Evolutionary conservation across 1,140 invertebrate genomes (phyloP), one percentile per base, ranked within the genome.

Genomic region (Pachyrhynchus sulphureomaculatus): DNA sequence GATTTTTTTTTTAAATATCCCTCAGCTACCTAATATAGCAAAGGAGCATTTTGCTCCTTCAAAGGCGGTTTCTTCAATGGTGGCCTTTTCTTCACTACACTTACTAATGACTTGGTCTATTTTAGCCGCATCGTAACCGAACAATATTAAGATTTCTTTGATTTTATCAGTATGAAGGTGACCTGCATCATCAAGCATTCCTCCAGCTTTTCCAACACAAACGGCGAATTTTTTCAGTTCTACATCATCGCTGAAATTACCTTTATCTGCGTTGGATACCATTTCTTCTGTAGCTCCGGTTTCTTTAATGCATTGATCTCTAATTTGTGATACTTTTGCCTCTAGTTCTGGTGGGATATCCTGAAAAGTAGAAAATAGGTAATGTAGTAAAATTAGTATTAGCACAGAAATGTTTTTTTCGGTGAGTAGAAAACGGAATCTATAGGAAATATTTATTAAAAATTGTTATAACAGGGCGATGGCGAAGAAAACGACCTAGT

Each of bases 161-260:
- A 39, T 5, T 39, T 39, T 13, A 13, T 39, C 37, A 6, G 6
- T 5, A 4, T n/a, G 10, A 5, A 4, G 13, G 5, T 79, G 72
- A 1, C 70, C 76, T 47, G 77, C 71, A 2, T 64, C 41, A 23
- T 65, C 62, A 1, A 76, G 12, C 3, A 79, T 71, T 10, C 72
- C 76, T 13, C 73, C 51, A 42, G 76, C 77, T 65, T 76, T 64
- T 61, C 77, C 76, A 66, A 79, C 76, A 34, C 78, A 80, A 0
- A 73, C 56, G 1, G 71, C 66, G 52, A 78, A 78, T 39, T 76
- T 73, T 42, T 77, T 79, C 2, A 79, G 58, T 4, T 61, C 70
- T 9, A 75, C 71, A 51, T 79, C 76, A 1, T 78, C 73, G 6
- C 36, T 52, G 15, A 77, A 72, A 6, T 74, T 52, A 0, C 77